These are phyloP conservation scores for Orthosia gothica DNA, from an alignment of 2,888 invertebrate species.

Conservation along the genomic window DNA sequence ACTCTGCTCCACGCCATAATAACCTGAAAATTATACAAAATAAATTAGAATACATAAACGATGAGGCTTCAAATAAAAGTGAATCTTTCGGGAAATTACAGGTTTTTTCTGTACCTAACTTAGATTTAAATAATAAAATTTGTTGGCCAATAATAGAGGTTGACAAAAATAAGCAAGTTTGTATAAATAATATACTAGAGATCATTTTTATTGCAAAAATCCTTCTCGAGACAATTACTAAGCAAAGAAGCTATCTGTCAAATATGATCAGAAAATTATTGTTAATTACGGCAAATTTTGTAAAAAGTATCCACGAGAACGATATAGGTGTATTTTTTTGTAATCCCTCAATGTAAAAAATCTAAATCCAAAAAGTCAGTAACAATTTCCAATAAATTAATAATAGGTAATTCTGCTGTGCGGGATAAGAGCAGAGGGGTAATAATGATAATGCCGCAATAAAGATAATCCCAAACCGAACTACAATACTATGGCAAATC, in stretches of 20 bases:
- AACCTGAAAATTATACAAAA: constrained; percentile 87
- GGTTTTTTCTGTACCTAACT: not conserved
- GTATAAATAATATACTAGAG: too few species aligned
- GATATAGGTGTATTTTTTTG: too few species aligned
- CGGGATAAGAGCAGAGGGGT: not conserved
- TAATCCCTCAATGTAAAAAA: not conserved
- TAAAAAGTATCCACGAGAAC: too few species aligned
- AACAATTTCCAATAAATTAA: not conserved
- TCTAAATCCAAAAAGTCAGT: not conserved
- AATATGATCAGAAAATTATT: too few species aligned
- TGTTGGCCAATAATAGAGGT: not conserved
- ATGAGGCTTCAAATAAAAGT: constrained; percentile 3
- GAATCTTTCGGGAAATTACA: constrained; percentile 42
- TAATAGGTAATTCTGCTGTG: not conserved
- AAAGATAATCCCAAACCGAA: constrained; percentile 28
- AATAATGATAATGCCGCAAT: constrained; percentile 34
- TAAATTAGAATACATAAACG: constrained; percentile 25
- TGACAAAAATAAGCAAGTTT: not conserved
- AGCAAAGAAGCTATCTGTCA: too few species aligned
- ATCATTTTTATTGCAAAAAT: too few species aligned
- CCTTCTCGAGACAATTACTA: too few species aligned
- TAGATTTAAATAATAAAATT: not conserved
- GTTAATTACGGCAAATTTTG: not conserved
- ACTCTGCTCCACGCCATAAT: constrained; percentile 93
- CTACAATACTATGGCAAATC: constrained; percentile 32